A percentile compares a stretch with the other conserved stretches of the same genome.
Conservation (phyloP, 2,888 invertebrate species). For the Aplocera efformata region DNA sequence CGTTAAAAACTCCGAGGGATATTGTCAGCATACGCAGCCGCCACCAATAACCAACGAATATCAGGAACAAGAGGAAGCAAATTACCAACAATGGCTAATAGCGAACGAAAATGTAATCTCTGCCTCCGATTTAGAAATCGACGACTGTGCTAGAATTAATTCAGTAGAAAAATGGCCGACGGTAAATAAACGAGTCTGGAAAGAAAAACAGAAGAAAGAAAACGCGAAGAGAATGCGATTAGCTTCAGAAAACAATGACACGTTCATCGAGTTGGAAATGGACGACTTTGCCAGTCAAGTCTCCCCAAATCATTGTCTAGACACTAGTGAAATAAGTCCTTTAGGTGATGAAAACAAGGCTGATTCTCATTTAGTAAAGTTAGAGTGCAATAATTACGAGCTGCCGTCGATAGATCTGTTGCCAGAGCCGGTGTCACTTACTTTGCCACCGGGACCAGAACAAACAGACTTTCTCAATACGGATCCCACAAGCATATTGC, state of each 20-base stretch:
- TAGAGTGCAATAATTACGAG: slow-evolving; percentile 19
- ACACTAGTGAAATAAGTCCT: slow-evolving; percentile 21
- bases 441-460: slow-evolving; percentile 13
- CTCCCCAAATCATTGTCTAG: slow-evolving; percentile 12
- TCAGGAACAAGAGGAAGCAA: slow-evolving; percentile 29
- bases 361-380: slow-evolving; percentile 22
- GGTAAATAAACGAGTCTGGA: slow-evolving; percentile 56
- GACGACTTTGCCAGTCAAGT: slow-evolving; percentile 40
- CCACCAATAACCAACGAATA: too few species aligned
- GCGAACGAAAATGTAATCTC: slow-evolving; percentile 37
- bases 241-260: slow-evolving; percentile 43
- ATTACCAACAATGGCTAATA: slow-evolving; percentile 34
- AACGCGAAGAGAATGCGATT: slow-evolving; percentile 57
- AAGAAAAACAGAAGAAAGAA: slow-evolving; percentile 49
- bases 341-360: slow-evolving; percentile 27
- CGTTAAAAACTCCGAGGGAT: slow-evolving; percentile 61
- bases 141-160: slow-evolving; percentile 60
- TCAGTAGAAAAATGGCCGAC: slow-evolving; percentile 62
- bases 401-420: slow-evolving; percentile 4
- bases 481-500: slow-evolving; percentile 4
- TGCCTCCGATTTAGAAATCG: slow-evolving; percentile 39
- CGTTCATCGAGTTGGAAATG: slow-evolving; percentile 46
- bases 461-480: slow-evolving; percentile 13
- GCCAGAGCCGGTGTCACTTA: slow-evolving; percentile 3
- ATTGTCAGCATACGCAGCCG: slow-evolving; percentile 57